Percentiles rank a stretch among this genome's conserved stretches.
These are phyloP conservation scores for Pseudomyrmex sp. DNA, from an alignment of 1,140 invertebrate species.

Conservation along the genomic window DNA sequence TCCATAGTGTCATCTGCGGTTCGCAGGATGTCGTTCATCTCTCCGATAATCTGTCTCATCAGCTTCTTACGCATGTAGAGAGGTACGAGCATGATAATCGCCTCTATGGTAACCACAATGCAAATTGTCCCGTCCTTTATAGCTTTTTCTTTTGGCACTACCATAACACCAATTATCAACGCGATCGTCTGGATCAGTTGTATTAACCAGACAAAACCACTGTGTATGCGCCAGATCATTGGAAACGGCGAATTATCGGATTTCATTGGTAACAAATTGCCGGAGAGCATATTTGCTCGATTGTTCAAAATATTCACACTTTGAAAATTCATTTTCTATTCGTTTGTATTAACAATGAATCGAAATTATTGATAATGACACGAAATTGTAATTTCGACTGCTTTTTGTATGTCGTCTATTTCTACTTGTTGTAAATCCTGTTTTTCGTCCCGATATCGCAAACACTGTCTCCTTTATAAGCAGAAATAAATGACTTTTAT, in stretches of 20 bases:
- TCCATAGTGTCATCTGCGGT: slow-evolving; percentile 23
- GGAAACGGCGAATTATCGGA: slow-evolving; percentile 3
- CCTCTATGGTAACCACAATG: slow-evolving; percentile 11
- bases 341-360: not conserved
- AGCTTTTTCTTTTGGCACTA: not conserved
- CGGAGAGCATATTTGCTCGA: slow-evolving; percentile 18
- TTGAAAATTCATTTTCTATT: slow-evolving; percentile 3
- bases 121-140: slow-evolving; percentile 19
- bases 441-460: not conserved
- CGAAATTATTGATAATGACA: not conserved
- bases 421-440: not conserved
- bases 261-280: slow-evolving; percentile 14
- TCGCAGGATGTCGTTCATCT: not conserved
- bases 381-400: not conserved
- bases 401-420: too few relatives aligned
- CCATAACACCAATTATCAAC: slow-evolving; percentile 6
- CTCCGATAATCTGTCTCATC: slow-evolving; percentile 2
- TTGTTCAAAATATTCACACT: slow-evolving; percentile 11
- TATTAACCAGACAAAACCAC: slow-evolving; percentile 13
- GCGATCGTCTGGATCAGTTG: slow-evolving; percentile 1
- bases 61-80: slow-evolving; percentile 6
- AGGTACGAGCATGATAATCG: not conserved
- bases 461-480: not conserved
- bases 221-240: not conserved
- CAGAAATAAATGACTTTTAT: not conserved